phyloP scores from a whole-genome alignment of 2,113 vertebrate genomes.

The Gnathonemus echidnorhynchus region DNA sequence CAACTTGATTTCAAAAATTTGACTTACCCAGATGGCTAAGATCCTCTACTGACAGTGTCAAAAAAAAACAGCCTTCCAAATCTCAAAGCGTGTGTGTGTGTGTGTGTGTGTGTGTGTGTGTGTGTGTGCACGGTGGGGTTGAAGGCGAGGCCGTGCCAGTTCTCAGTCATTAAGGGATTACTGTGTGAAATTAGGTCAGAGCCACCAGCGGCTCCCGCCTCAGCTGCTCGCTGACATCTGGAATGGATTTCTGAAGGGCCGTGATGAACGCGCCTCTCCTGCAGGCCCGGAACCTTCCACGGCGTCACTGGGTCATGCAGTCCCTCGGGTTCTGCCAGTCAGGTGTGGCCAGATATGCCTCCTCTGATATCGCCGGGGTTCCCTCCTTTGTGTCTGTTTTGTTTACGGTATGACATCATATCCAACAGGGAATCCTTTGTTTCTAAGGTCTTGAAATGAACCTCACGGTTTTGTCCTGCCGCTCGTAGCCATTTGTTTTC shows the following conservation, averaged over 20 bases:
- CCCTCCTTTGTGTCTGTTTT: background rate
- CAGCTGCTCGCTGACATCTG: slow-evolving; percentile 34
- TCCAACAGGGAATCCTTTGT: background rate
- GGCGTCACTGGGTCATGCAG: background rate
- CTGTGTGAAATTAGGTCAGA: slow-evolving; percentile 18
- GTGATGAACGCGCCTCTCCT: slow-evolving; percentile 25
- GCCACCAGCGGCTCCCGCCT: slow-evolving; percentile 15
- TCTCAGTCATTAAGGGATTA: slow-evolving; percentile 19
- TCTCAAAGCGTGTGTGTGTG: background rate
- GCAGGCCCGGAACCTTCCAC: slow-evolving; percentile 17
- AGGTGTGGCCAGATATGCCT: background rate
- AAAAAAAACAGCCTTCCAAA: background rate
- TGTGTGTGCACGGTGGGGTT: background rate
- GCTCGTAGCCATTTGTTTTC: background rate
- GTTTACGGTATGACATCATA: background rate
- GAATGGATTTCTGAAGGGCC: slow-evolving; percentile 29
- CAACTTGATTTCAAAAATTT: background rate
- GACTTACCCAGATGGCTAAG: slow-evolving; percentile 4
- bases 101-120: background rate
- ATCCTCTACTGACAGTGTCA: background rate
- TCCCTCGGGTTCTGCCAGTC: background rate
- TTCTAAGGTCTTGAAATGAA: background rate
- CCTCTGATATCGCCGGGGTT: background rate
- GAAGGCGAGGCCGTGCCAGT: background rate
- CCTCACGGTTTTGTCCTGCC: background rate